phyloP scores from a whole-genome alignment of 2,888 invertebrate species.

The Ischnura elegans region DNA sequence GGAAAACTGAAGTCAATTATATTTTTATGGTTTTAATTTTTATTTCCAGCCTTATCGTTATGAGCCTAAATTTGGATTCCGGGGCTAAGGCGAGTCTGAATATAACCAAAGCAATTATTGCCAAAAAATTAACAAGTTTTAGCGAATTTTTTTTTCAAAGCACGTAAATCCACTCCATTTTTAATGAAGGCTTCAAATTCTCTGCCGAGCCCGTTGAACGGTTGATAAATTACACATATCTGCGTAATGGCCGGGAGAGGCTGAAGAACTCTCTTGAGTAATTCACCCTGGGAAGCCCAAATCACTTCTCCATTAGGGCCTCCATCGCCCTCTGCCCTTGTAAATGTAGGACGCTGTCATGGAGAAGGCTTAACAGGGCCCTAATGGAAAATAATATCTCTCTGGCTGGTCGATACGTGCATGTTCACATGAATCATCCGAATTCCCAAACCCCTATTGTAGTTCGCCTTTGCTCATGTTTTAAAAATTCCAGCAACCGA shows the following conservation, averaged over 20 bases:
- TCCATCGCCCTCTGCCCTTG: neutral
- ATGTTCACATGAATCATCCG: slow-evolving; percentile 13
- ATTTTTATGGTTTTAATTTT: neutral
- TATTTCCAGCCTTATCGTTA: neutral
- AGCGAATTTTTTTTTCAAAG: neutral
- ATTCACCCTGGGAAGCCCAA: slow-evolving; percentile 35
- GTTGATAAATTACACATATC: slow-evolving; percentile 11
- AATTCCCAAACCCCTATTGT: neutral
- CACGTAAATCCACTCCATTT: neutral
- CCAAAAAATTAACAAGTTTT: neutral
- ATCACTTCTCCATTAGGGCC: slow-evolving; percentile 47
- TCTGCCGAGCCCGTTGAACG: neutral
- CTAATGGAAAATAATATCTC: slow-evolving; percentile 49
- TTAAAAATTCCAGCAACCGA: neutral
- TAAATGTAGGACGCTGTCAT: slow-evolving; percentile 36
- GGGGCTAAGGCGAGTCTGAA: neutral
- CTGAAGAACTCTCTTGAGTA: slow-evolving; percentile 33
- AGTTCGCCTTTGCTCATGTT: neutral
- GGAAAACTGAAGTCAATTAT: no score
- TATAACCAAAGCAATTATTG: neutral
- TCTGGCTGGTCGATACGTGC: slow-evolving; percentile 1
- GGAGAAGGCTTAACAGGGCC: neutral
- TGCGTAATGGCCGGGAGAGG: neutral
- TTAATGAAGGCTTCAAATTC: neutral
- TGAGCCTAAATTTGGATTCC: neutral